These are phyloP conservation scores for Trachelipus rathkii DNA, from an alignment of 1,140 invertebrate genomes.

Conservation along the genomic window DNA sequence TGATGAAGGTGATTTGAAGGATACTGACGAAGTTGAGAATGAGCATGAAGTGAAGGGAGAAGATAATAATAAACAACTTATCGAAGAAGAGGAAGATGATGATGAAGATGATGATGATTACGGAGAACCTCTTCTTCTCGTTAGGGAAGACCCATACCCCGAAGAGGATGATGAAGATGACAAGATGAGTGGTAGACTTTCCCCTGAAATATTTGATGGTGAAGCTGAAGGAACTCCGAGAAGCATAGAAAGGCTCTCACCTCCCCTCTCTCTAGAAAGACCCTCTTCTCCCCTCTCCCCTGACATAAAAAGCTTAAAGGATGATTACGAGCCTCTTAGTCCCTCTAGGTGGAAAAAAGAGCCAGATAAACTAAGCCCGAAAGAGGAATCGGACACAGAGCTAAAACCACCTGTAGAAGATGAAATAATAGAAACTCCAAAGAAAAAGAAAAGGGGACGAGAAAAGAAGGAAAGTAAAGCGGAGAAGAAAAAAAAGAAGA, in stretches of 20 bases:
- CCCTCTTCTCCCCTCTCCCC: not conserved
- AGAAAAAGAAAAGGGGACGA: constrained; percentile 14
- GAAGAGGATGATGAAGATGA: constrained; percentile 42
- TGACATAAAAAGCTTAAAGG: not conserved
- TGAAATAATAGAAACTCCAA: not conserved
- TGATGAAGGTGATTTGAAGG: constrained; percentile 1
- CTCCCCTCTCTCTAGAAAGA: not conserved
- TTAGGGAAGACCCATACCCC: constrained; percentile 42
- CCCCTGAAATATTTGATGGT: not conserved
- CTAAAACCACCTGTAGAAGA: not conserved
- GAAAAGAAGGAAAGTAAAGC: constrained; percentile 12
- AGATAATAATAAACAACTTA: not conserved
- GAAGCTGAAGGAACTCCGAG: not conserved
- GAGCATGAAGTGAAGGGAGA: not conserved
- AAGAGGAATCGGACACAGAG: not conserved
- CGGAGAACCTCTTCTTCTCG: constrained; percentile 37
- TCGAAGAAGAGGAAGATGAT: constrained; percentile 33
- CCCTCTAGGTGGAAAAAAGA: not conserved
- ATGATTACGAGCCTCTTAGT: not conserved
- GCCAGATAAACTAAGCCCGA: not conserved
- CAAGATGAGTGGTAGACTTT: not conserved
- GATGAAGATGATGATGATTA: constrained; percentile 45
- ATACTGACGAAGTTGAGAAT: not conserved
- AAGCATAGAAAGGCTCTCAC: too few relatives aligned
- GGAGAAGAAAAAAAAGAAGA: not conserved